phyloP scores from a whole-genome alignment of 2,113 vertebrate species.

The Myrmecobius fasciatus region DNA sequence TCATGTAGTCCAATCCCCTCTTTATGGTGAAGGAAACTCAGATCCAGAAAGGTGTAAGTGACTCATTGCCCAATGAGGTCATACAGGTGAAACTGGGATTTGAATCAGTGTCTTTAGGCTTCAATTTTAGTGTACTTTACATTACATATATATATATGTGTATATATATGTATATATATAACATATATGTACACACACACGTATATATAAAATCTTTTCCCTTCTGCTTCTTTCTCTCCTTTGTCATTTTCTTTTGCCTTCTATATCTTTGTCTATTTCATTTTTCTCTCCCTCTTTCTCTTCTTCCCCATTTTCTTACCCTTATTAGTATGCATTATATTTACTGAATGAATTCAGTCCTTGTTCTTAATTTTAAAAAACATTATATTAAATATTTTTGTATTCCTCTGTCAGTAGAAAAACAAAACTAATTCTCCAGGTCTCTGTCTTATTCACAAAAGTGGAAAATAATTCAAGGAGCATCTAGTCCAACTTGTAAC shows the following conservation, averaged over 20 bases:
- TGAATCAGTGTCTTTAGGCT: not conserved
- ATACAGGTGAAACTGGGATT: not conserved
- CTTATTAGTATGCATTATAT: not conserved
- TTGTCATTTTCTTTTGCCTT: not conserved
- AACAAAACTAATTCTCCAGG: not conserved
- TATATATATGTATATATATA: too few species aligned
- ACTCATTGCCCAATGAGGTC: not conserved
- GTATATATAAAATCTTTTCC: not conserved
- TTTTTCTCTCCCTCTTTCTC: not conserved
- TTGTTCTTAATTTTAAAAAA: not conserved
- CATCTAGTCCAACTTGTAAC: not conserved
- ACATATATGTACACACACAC: too few species aligned
- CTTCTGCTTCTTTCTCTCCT: not conserved
- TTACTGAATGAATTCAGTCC: not conserved
- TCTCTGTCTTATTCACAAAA: not conserved
- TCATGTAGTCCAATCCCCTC: not conserved
- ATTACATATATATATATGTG: too few species aligned
- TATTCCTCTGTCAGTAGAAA: not conserved
- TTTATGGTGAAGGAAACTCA: not conserved
- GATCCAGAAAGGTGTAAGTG: not conserved
- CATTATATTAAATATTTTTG: not conserved
- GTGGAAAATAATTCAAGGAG: not conserved
- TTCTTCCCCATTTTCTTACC: not conserved
- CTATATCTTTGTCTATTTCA: not conserved
- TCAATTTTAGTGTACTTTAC: not conserved